These are phyloP conservation scores for Drosophila kambysellisi DNA, from an alignment of 2,888 invertebrate genomes.

Conservation along the genomic window DNA sequence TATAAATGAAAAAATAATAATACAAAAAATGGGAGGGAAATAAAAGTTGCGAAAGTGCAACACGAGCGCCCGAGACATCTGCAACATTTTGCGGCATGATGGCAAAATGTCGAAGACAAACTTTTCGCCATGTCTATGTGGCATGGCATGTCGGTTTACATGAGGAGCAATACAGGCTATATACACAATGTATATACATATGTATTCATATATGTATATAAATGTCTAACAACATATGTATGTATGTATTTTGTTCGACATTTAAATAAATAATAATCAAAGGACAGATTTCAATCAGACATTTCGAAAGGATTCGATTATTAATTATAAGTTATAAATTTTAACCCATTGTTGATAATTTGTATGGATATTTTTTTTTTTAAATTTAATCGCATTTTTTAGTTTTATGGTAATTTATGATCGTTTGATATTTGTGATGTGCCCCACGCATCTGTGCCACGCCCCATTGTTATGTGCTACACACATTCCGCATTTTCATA, in stretches of 20 bases:
- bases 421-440: constrained; percentile 49
- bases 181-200: not conserved
- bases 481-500: constrained; percentile 46
- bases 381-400: constrained; percentile 57
- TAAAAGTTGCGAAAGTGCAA: constrained; percentile 46
- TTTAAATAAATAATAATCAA: not conserved
- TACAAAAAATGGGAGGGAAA: constrained; percentile 14
- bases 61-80: constrained; percentile 46
- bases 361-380: too few relatives aligned
- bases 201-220: not conserved
- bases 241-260: not conserved
- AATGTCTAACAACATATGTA: not conserved
- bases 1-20: constrained; percentile 33
- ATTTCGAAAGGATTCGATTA: not conserved
- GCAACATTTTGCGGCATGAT: constrained; percentile 72
- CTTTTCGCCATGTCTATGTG: constrained; percentile 49
- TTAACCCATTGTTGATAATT: constrained; percentile 6
- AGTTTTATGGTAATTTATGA: constrained; percentile 73
- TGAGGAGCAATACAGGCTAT: constrained; percentile 5
- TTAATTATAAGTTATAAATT: constrained; percentile 25
- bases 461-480: constrained; percentile 38
- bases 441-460: constrained; percentile 35
- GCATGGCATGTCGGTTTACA: constrained; percentile 43
- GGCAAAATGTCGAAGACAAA: constrained; percentile 69
- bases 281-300: constrained; percentile 5